Evolutionary conservation across 2,888 invertebrate genomes (phyloP).

Genomic region (Ectobius pallidus): DNA sequence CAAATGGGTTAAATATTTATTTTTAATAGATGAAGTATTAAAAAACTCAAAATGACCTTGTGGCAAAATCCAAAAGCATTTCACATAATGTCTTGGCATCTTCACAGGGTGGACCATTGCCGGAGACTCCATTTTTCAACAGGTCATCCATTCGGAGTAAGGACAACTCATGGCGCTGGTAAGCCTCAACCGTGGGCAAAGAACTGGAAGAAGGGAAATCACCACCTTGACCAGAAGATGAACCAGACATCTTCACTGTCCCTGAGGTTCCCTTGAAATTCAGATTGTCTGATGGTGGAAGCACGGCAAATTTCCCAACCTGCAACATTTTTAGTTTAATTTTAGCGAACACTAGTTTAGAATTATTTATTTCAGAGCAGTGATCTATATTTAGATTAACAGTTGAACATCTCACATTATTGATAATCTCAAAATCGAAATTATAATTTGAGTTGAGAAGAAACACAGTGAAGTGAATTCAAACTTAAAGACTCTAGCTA

Average conservation of each 20-base stretch:
- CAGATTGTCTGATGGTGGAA: slow-evolving; percentile 46
- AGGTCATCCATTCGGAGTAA: slow-evolving; percentile 77
- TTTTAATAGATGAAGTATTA: too few species aligned
- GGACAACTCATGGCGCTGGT: slow-evolving; percentile 76
- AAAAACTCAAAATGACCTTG: slow-evolving; percentile 49
- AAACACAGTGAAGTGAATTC: too few species aligned
- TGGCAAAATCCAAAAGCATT: slow-evolving; percentile 77
- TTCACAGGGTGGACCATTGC: slow-evolving; percentile 65
- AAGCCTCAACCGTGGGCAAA: slow-evolving; percentile 72
- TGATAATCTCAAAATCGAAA: too few species aligned
- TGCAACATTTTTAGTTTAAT: too few species aligned
- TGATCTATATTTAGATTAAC: too few species aligned
- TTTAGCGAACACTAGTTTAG: too few species aligned
- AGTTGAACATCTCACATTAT: too few species aligned
- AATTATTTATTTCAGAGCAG: too few species aligned
- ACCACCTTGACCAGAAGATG: not conserved
- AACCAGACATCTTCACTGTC: not conserved
- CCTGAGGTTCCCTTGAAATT: slow-evolving; percentile 18
- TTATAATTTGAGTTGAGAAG: too few species aligned
- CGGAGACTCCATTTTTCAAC: slow-evolving; percentile 69
- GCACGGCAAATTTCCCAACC: slow-evolving; percentile 73
- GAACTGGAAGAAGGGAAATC: slow-evolving; percentile 29
- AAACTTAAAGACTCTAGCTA: too few species aligned
- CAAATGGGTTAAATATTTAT: too few species aligned
- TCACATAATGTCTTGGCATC: slow-evolving; percentile 71